Base-by-base conservation (phyloP, 2,113 vertebrate species). In the Lota lota region DNA sequence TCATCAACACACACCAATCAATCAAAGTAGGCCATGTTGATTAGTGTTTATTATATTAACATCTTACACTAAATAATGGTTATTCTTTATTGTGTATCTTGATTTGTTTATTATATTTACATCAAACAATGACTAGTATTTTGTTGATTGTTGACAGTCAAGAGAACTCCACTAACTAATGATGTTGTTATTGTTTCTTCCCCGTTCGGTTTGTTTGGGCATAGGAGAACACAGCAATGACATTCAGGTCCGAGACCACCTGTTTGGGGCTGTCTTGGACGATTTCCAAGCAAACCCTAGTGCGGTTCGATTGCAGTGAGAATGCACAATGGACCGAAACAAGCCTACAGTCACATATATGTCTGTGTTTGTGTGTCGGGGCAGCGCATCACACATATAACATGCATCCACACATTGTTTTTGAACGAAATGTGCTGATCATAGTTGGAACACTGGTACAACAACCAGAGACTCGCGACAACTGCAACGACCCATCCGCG, bases 141-240 rank as follows among this genome's bases (percentile, higher is more conserved):
- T 57, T 57, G 56, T n/a, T 5, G 16, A 57, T 57, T 57, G 56
- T 57, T 57, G n/a, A 28, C 28, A 28, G 28, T 28, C 28, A 28
- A 28, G 28, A 28, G 28, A 28, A 28, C 28, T 28, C 28, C 28
- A 28, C 6, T 5, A 28, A 5, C 28, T 28, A 28, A n/a, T n/a
- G n/a, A n/a, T n/a, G n/a, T n/a, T n/a, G n/a, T n/a, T 28, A 28
- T 5, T 28, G 28, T 28, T n/a, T 19, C 16, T 18, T n/a, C 56
- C 50, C 50, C 67, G 28, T 28, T 62, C 11, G 16, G 53, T 72
- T 74, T 69, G 60, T 72, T 71, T 73, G 70, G 75, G 74, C 72
- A 67, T 14, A 14, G 67, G 64, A 81, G 65, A 81, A 72, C 53
- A 51, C 17, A 54, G 66, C 74, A 77, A 73, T 76, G 71, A 68